Evolutionary conservation across 2,888 invertebrate genomes (phyloP).

Genomic region (Netelia fuscicornis): DNA sequence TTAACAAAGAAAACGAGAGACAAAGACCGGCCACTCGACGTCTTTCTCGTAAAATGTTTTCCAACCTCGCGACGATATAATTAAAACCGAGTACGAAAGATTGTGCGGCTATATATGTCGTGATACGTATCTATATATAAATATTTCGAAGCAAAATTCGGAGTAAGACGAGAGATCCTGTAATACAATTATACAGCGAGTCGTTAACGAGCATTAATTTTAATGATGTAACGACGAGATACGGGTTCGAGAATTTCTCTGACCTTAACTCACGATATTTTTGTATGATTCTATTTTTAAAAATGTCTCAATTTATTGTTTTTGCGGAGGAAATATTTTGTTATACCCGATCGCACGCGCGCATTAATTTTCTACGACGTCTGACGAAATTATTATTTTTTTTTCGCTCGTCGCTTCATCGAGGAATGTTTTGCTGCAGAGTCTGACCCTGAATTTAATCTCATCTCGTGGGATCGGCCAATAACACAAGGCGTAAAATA

Average conservation of each 20-base stretch:
- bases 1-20: constrained; percentile 41
- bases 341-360: neutral
- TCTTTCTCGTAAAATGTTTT: constrained; percentile 11
- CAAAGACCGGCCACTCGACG: constrained; percentile 28
- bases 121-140: neutral
- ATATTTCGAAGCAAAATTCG: neutral
- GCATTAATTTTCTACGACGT: neutral
- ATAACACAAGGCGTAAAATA: neutral
- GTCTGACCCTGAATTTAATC: neutral
- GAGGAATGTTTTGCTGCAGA: neutral
- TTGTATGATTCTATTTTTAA: too few relatives aligned
- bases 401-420: neutral
- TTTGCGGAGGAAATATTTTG: neutral
- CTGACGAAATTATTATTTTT: neutral
- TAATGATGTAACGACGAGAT: too few relatives aligned
- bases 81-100: constrained; percentile 8
- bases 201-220: neutral
- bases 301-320: too few relatives aligned
- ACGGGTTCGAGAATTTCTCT: neutral
- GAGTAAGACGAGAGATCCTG: neutral
- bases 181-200: constrained; percentile 4
- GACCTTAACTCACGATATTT: too few relatives aligned
- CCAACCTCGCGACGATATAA: constrained; percentile 33
- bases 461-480: neutral
- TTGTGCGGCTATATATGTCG: constrained; percentile 6